phyloP scores from a whole-genome alignment of 2,113 vertebrate genomes.

The Perca fluviatilis region DNA sequence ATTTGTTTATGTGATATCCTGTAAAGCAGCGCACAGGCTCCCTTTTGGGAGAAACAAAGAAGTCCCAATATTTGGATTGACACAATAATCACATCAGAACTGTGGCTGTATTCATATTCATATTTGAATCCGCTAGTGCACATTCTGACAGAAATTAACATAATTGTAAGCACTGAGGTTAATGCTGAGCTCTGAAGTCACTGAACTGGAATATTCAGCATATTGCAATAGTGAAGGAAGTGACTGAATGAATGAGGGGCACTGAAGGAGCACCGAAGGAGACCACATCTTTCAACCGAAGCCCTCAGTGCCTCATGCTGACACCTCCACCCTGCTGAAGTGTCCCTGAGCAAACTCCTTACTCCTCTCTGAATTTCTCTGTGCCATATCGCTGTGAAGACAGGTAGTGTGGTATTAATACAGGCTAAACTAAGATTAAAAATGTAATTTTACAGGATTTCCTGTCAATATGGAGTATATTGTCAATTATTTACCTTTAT shows the following conservation, averaged over 20 bases:
- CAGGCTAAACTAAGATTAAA: no score
- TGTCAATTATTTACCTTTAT: no score
- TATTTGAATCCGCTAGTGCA: not conserved
- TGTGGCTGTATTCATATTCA: constrained; percentile 5
- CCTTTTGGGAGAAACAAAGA: constrained; percentile 18
- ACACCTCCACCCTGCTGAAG: not conserved
- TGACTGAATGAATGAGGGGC: not conserved
- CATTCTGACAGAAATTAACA: constrained; percentile 1
- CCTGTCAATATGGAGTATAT: no score
- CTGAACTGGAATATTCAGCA: not conserved
- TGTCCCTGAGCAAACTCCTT: not conserved
- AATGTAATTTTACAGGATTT: no score
- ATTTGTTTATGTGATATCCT: constrained; percentile 35
- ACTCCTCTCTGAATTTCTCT: not conserved
- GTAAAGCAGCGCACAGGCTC: constrained; percentile 8
- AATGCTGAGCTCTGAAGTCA: not conserved
- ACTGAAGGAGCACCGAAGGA: not conserved
- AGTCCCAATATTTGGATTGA: constrained; percentile 34
- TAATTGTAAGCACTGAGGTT: constrained; percentile 30
- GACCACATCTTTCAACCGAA: not conserved
- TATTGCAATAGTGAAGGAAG: not conserved
- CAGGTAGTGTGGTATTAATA: no score
- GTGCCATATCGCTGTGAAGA: not conserved
- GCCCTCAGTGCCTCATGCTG: not conserved
- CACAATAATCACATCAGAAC: constrained; percentile 44